Base-by-base conservation (phyloP, 2,888 invertebrate species). In the Stenoptilia bipunctidactyla region DNA sequence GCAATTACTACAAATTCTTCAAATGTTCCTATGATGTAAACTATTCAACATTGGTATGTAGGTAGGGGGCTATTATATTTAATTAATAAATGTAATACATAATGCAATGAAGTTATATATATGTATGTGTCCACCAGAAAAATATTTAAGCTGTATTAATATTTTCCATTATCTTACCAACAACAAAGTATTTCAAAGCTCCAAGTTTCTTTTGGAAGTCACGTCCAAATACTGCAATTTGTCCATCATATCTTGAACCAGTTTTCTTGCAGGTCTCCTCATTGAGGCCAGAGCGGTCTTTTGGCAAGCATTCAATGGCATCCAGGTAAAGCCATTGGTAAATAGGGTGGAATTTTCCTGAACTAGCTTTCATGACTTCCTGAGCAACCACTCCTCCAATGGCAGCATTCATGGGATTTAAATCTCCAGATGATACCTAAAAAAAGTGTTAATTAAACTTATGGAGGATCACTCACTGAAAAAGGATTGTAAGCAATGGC, bases 361-460 rank as follows among this genome's bases (percentile, higher is more conserved):
- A 94, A 75, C 96, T 96, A 0, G 97, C 97, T 83, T 99, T 99
- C 92, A 99, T 91, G n/a, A 93, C 97, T 82, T 99, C 99, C 76
- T 99, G 99, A 15, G 98, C 98, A 3, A 98, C 94, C 40, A 98
- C 88, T 13, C 99, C 98, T 38, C 99, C 99, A 53, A 98, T 92
- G 0, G 94, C 92, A 0, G 97, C 96, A 63, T 96, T 93, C 80
- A 99, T 90, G 0, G 98, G 97, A 61, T 92, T 92, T 25, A 94
- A 70, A 58, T 92, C 91, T 1, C 96, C 96, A 3, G 90, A 76
- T 36, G 89, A 89, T 10, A 90, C 86, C 74, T 85, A 55, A 1
- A 40, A 30, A n/a, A n/a, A n/a, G n/a, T n/a, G n/a, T n/a, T n/a
- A n/a, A n/a, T n/a, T n/a, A n/a, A n/a, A n/a, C n/a, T n/a, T n/a